Evolutionary conservation across 2,888 invertebrate genomes (phyloP), one percentile per base, ranked within the genome.

Genomic region (Agrilus mali): DNA sequence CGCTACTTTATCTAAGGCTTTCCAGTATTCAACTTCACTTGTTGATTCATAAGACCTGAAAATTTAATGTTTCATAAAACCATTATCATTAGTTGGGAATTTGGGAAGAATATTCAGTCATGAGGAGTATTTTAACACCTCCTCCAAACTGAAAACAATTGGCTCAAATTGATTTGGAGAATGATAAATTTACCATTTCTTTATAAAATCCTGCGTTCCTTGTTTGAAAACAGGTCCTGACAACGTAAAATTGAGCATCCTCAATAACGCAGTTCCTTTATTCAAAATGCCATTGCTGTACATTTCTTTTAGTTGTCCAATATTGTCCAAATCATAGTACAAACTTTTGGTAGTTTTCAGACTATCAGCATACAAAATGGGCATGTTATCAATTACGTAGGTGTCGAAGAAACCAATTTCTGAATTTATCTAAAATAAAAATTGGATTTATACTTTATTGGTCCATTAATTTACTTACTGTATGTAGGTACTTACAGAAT

Each of bases 21-120:
- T 55, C 79, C 83, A 86, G 0, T 86, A 65, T 54, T 82, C 77
- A 52, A 77, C 75, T 57, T 81, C 79, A 47, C 71, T 74, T 0
- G 81, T 78, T 48, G 77, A 75, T 7, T 68, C 64, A 60, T 71
- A 76, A 53, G 74, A 70, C 71, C 77, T 77, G 53, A 33, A 55
- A 48, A 27, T 14, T 20, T 13, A 36, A 8, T 17, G 17, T 17
- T n/a, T 41, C n/a, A 16, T 16, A 33, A 15, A 15, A 31, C 4
- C 15, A 39, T 20, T n/a, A n/a, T n/a, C n/a, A n/a, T n/a, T n/a
- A n/a, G n/a, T n/a, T n/a, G n/a, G n/a, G n/a, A n/a, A n/a, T n/a
- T n/a, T n/a, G n/a, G n/a, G n/a, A n/a, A n/a, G n/a, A n/a, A n/a
- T n/a, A n/a, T n/a, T n/a, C n/a, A n/a, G n/a, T 14, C 31, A 39